A percentile compares a stretch with the other conserved stretches of the same genome.
phyloP scores from a whole-genome alignment of 2,113 vertebrate genomes.

The Periophthalmus modestus region DNA sequence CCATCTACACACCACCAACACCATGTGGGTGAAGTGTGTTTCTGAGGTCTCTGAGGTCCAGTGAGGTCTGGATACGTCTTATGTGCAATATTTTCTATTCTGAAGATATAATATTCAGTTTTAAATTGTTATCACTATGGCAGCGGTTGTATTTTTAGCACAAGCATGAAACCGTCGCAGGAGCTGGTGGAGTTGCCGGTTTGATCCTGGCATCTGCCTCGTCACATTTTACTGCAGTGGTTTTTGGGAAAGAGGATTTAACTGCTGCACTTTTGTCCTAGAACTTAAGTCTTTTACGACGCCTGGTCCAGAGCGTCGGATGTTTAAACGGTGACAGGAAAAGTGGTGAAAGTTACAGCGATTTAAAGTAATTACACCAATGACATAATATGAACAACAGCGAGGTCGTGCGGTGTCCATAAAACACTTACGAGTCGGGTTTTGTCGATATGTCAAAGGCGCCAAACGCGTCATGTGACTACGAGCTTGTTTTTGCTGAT shows the following conservation, averaged over 20 bases:
- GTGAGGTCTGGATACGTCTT: too few species aligned
- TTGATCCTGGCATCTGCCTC: not conserved
- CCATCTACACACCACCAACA: too few species aligned
- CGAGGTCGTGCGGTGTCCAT: not conserved
- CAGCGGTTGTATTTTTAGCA: too few species aligned
- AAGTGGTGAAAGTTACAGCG: not conserved
- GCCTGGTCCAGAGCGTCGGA: not conserved
- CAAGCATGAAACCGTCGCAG: not conserved
- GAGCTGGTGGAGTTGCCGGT: not conserved
- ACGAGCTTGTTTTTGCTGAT: constrained; percentile 9
- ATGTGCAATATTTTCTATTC: too few species aligned
- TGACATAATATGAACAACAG: not conserved
- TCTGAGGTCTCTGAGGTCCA: too few species aligned
- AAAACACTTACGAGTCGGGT: constrained; percentile 9
- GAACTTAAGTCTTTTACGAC: not conserved
- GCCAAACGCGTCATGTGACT: constrained; percentile 14
- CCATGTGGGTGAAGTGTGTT: too few species aligned
- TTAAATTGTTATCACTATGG: too few species aligned
- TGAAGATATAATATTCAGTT: too few species aligned
- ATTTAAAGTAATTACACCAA: not conserved
- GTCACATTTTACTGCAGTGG: not conserved
- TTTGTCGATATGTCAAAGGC: constrained; percentile 7
- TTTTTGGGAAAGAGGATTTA: not conserved
- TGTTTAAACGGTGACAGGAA: not conserved
- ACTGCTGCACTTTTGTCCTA: not conserved